phyloP scores from a whole-genome alignment of 2,797 vertebrate genomes.

The Dendrocincla fuliginosa region DNA sequence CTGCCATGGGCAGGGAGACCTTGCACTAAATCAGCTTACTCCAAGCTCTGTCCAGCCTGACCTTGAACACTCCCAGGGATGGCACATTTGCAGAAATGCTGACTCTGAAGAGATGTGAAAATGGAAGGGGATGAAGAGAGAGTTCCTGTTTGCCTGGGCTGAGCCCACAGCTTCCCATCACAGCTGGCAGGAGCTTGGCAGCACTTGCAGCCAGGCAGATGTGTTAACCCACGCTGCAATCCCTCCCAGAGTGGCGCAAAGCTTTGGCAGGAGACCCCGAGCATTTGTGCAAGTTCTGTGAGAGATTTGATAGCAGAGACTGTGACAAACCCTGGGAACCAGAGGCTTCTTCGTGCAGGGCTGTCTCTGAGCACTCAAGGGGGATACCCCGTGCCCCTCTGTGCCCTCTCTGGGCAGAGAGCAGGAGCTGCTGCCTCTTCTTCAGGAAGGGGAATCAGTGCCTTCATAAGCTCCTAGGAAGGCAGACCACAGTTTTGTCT shows the following conservation, averaged over 20 bases:
- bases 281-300: not conserved
- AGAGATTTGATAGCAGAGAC: not conserved
- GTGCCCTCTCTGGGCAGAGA: not conserved
- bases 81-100: not conserved
- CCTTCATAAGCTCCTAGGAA: rapidly evolving
- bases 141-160: not conserved
- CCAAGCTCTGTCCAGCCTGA: not conserved
- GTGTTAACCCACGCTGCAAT: not conserved
- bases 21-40: not conserved
- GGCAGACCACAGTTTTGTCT: not conserved
- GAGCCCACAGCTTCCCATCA: not conserved
- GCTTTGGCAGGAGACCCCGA: not conserved
- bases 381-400: rapidly evolving
- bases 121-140: not conserved
- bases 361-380: too few relatives aligned
- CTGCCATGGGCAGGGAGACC: not conserved
- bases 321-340: not conserved
- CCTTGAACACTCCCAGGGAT: not conserved
- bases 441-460: not conserved
- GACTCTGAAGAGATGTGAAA: not conserved
- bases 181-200: not conserved
- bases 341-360: not conserved
- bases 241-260: not conserved
- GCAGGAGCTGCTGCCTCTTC: not conserved
- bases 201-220: not conserved